Conservation (phyloP, 2,888 invertebrate species). For the Philhelius pedissequus region DNA sequence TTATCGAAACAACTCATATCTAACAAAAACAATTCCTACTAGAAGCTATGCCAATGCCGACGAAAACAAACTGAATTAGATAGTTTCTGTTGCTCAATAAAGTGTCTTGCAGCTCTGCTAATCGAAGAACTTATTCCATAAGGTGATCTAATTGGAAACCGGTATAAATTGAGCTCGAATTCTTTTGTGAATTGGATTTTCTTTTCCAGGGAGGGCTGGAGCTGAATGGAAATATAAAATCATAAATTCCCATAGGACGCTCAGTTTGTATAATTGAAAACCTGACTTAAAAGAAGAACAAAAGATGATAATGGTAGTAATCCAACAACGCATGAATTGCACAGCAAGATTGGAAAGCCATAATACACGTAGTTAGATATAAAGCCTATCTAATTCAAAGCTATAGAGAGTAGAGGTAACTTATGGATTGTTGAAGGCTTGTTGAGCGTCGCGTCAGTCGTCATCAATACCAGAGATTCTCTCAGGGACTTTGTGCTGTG, state of each 20-base stretch:
- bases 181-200: slow-evolving; percentile 7
- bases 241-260: slow-evolving; percentile 10
- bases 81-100: slow-evolving; percentile 32
- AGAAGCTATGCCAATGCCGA: background rate
- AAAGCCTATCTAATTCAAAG: background rate
- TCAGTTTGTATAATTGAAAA: background rate
- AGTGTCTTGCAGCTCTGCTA: slow-evolving; percentile 51
- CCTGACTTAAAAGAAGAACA: slow-evolving; percentile 25
- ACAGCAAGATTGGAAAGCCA: background rate
- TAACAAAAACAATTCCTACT: background rate
- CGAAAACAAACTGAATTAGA: background rate
- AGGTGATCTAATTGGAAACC: slow-evolving; percentile 71
- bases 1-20: background rate
- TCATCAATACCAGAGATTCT: slow-evolving; percentile 35
- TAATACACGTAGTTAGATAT: background rate
- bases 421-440: slow-evolving; percentile 30
- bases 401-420: slow-evolving; percentile 9
- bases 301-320: slow-evolving; percentile 19
- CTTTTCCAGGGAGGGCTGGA: background rate
- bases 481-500: slow-evolving; percentile 33
- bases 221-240: background rate
- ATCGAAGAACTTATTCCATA: slow-evolving; percentile 50
- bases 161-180: slow-evolving; percentile 68
- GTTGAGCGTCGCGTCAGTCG: background rate
- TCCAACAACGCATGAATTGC: slow-evolving; percentile 23